Base-by-base conservation (phyloP, 2,113 vertebrate genomes). In the Phocoena sinus region DNA sequence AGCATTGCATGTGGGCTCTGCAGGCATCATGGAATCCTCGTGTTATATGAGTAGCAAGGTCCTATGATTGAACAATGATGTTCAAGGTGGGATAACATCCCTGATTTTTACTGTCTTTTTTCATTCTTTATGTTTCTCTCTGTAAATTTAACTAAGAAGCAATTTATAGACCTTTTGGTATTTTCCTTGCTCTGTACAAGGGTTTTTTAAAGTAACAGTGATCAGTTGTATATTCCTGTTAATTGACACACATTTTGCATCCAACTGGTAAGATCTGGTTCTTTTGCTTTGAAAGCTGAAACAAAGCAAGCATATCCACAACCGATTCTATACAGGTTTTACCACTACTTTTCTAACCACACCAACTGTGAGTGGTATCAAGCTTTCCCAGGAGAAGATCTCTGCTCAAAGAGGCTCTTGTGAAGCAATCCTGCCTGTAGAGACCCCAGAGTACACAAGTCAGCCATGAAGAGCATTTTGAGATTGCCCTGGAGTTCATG, bases 401-500 rank as follows among this genome's bases (percentile, higher is more conserved):
- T 68, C 79, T 76, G 10, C 60, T 94, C 50, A 15, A 47, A 95
- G 85, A 87, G 47, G 60, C 28, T 82, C 26, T 6, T 56, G 28
- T 81, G 90, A 96, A 83, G 38, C 63, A 68, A 79, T 77, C 90
- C 56, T 79, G 71, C 38, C 76, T 53, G 12, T 33, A 80, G 67
- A 74, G 65, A 90, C 80, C 90, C 92, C 23, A 67, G 80, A 86
- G 76, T n/a, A 82, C 41, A 5, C 83, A 79, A 85, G 67, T 28
- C n/a, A 71, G 76, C 81, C 91, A 44, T 82, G 41, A 76, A 62
- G 92, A 88, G 58, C 58, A 67, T 71, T 82, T 62, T 77, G 62
- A 93, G 94, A 96, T 41, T 33, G 44, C 67, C 84, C 89, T 79
- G 73, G 68, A 93, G 92, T 89, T 89, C 53, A 68, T n/a, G 47